phyloP scores from a whole-genome alignment of 2,113 vertebrate species.

The Lampris incognitus region DNA sequence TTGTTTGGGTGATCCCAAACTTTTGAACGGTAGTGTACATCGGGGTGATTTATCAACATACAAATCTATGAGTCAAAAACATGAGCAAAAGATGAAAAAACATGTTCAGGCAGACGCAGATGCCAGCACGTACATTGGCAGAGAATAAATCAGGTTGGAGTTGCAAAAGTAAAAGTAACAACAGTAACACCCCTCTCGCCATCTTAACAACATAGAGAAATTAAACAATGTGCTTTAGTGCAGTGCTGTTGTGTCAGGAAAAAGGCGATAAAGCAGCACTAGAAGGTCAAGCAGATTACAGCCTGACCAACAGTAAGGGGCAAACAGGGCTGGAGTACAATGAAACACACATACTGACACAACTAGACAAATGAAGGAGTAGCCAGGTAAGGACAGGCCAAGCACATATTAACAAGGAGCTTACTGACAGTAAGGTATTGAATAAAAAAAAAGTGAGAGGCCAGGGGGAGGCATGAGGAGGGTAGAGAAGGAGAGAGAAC shows the following conservation, averaged over 20 bases:
- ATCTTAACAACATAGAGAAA: not conserved
- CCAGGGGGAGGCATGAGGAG: not conserved
- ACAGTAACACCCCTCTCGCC: not conserved
- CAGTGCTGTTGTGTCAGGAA: conserved; percentile 25
- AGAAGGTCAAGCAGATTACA: conserved; percentile 66
- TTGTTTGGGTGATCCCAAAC: too few relatives aligned
- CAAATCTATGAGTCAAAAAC: too few relatives aligned
- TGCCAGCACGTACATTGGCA: not conserved
- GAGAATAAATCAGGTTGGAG: not conserved
- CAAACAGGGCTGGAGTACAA: conserved; percentile 8
- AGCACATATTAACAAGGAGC: conserved; percentile 14
- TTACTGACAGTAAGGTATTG: not conserved
- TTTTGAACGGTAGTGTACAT: too few relatives aligned
- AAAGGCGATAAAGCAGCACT: conserved; percentile 50
- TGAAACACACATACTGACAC: not conserved
- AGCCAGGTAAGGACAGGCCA: conserved; percentile 6
- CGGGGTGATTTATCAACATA: too few relatives aligned
- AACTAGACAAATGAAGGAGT: not conserved
- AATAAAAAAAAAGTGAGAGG: not conserved
- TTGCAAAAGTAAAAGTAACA: not conserved
- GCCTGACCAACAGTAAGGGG: not conserved
- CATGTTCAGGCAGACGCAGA: not conserved
- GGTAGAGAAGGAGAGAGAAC: not conserved
- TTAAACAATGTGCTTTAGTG: not conserved
- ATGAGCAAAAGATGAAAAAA: not conserved